Base-by-base conservation (phyloP, 2,113 vertebrate genomes). In the Cervus canadensis region DNA sequence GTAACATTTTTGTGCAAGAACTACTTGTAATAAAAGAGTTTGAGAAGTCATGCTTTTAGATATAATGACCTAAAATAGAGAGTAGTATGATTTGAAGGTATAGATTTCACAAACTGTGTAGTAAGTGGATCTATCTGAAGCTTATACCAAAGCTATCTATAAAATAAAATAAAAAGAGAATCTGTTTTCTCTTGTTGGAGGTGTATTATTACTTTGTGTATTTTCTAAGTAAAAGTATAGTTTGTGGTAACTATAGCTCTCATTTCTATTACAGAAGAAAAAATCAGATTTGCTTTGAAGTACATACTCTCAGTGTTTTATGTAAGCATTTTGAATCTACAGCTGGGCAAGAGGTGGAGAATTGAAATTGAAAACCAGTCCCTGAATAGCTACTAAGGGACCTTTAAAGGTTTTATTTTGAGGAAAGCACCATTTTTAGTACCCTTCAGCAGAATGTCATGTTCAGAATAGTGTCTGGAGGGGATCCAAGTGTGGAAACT, bases 1-100 rank as follows among this genome's bases (percentile, higher is more conserved):
- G 30, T 97, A 98, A 95, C 78, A 78, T 97, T 97, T 97, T 96
- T 97, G 98, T 98, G 98, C 98, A 98, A 98, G 97, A 98, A 98
- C 98, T 98, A 98, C 98, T 94, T 97, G 89, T 92, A 98, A 97
- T 98, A 96, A 98, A 95, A 92, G 93, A 92, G 85, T 85, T 40
- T 92, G 82, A 97, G 54, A 98, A 98, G 95, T 93, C 83, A 92
- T 98, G 94, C 91, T 98, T 98, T 96, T 98, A 98, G 96, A 97
- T 93, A 81, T 1, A 6, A 93, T 96, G 94, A 59, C 56, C 56
- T 97, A 89, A 97, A 97, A 95, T 91, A 93, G 71, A 91, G 90
- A 96, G 71, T 89, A 54, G 86, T 98, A 76, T 86, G 95, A 82
- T 56, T 15, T 62, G 82, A 95, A 96, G 78, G 85, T 96, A 81